Evolutionary conservation across 2,113 vertebrate species (phyloP).

Genomic region (Pungitius pungitius): DNA sequence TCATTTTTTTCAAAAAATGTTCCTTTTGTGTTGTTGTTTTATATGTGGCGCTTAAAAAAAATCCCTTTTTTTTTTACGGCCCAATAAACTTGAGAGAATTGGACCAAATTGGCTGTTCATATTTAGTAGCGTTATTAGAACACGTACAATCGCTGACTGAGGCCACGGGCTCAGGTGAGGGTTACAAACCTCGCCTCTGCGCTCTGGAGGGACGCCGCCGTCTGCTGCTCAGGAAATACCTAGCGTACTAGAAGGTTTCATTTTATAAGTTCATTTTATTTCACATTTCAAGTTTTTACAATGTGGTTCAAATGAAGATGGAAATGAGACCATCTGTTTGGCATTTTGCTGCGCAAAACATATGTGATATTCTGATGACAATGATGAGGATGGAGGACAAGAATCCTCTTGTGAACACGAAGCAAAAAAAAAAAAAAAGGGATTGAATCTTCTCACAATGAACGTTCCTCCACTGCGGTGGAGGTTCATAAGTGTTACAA

Average conservation of each 20-base stretch:
- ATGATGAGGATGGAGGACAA: constrained; percentile 59
- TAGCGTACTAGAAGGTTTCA: constrained; percentile 68
- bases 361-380: constrained; percentile 74
- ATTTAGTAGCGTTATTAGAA: constrained; percentile 80
- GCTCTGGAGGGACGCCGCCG: constrained; percentile 66
- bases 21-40: constrained; percentile 75
- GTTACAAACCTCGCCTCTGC: constrained; percentile 49
- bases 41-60: constrained; percentile 75
- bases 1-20: constrained; percentile 57
- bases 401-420: constrained; percentile 47
- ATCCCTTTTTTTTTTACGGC: constrained; percentile 74
- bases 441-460: constrained; percentile 23
- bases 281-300: constrained; percentile 78
- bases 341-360: constrained; percentile 69
- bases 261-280: constrained; percentile 76
- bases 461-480: constrained; percentile 34
- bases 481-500: constrained; percentile 52
- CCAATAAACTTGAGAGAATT: constrained; percentile 79
- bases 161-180: constrained; percentile 65
- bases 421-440: neutral
- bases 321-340: constrained; percentile 81
- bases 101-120: constrained; percentile 73
- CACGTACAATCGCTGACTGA: constrained; percentile 71
- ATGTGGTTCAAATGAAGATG: constrained; percentile 72
- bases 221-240: constrained; percentile 64